A percentile compares a stretch with the other conserved stretches of the same genome.
These are phyloP conservation scores for Spinus pinus DNA, from an alignment of 2,797 vertebrate species.

Conservation along the genomic window DNA sequence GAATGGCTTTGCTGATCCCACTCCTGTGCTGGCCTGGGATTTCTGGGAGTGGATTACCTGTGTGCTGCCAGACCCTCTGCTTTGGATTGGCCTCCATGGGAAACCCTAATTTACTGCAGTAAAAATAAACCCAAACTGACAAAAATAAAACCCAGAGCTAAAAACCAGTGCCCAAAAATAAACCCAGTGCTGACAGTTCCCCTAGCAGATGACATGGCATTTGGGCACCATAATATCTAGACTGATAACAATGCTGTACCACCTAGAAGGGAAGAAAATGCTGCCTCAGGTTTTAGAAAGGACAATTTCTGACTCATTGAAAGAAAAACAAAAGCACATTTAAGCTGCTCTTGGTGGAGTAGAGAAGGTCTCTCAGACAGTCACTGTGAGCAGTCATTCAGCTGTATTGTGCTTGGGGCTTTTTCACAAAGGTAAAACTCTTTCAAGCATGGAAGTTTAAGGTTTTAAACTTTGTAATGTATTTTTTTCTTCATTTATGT, in stretches of 20 bases:
- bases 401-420: background rate
- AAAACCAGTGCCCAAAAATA: background rate
- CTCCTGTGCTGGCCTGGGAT: background rate
- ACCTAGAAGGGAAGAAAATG: background rate
- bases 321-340: background rate
- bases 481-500: background rate
- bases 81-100: background rate
- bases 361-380: background rate
- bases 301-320: background rate
- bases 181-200: background rate
- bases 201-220: background rate
- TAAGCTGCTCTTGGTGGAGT: background rate
- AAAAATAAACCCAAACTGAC: background rate
- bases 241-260: background rate
- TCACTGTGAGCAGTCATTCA: background rate
- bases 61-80: background rate
- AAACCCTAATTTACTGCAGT: background rate
- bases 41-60: background rate
- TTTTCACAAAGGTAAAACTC: background rate
- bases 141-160: background rate
- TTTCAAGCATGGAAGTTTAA: background rate
- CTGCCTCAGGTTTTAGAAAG: background rate
- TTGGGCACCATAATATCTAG: background rate
- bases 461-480: background rate
- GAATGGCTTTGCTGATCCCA: background rate